These are phyloP conservation scores for Oenanthe melanoleuca DNA, from an alignment of 2,113 vertebrate species.

Conservation along the genomic window DNA sequence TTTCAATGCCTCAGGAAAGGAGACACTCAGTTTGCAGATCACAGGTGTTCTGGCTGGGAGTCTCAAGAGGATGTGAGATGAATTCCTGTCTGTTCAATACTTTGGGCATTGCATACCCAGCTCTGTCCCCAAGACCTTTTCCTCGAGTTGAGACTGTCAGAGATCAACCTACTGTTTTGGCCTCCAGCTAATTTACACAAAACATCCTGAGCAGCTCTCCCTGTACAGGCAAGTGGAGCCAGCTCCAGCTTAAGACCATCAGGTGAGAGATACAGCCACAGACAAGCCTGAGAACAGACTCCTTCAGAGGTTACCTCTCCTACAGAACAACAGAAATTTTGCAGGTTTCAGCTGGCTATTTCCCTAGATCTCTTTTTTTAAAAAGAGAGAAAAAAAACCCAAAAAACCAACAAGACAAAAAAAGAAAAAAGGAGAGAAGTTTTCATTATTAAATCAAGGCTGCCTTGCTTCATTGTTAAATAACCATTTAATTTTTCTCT, in stretches of 20 bases:
- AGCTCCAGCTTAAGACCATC: neutral
- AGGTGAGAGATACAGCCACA: neutral
- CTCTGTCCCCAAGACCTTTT: neutral
- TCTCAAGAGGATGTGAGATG: neutral
- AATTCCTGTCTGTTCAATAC: neutral
- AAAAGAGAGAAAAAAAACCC: neutral
- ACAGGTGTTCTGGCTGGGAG: neutral
- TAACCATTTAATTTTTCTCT: neutral
- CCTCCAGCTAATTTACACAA: neutral
- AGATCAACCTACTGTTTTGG: neutral
- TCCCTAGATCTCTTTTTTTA: neutral
- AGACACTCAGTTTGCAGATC: neutral
- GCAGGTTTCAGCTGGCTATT: neutral
- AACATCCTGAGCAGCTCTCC: neutral
- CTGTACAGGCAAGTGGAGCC: neutral
- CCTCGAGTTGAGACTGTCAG: neutral
- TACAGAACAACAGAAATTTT: neutral
- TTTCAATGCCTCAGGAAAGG: neutral
- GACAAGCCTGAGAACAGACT: neutral
- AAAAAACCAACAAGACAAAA: no score
- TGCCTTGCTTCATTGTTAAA: neutral
- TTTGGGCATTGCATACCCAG: neutral
- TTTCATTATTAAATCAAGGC: neutral
- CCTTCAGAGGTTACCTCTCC: neutral
- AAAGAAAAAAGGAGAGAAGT: rapidly evolving